Base-by-base conservation (phyloP, 23 tunicate species). In the Styela clava region DNA sequence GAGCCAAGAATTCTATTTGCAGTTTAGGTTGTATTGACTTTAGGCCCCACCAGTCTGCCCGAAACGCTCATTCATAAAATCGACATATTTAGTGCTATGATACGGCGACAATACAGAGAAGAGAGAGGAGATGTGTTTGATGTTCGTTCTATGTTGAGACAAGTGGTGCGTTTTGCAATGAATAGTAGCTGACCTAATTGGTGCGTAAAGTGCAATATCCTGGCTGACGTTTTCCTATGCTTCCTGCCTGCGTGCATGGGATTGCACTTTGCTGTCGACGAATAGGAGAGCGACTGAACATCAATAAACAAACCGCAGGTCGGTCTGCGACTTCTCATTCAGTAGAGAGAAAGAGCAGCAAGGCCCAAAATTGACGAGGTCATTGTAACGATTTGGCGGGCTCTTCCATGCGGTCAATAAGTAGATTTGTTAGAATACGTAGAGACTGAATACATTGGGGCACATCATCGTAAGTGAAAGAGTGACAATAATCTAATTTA, bases 161-260 rank as follows among this genome's bases (percentile, higher is more conserved):
- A n/a, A n/a, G n/a, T n/a, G n/a, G n/a, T n/a, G n/a, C n/a, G n/a
- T n/a, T n/a, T n/a, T n/a, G n/a, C 9, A 44, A 44, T 44, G 56
- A 44, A 44, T 44, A 12, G 56, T 44, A 12, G 56, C 7, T 12
- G 56, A 12, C 56, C 12, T 44, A 44, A 44, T 44, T 44, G 56
- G 56, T 12, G 56, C 12, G 56, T 9, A 27, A 31, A 44, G 65
- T 76, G 69, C 64, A 76, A 76, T 76, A 76, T 76, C 81, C 81
- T 76, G 81, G 22, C 16, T 76, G 62, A 76, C 52, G 81, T 51
- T 27, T 76, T 76, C 81, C 81, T 52, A 18, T 18, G 64, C 65
- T 76, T 76, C 81, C 81, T 76, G 81, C 35, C 5, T 18, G 32
- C 77, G 9, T 44, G 7, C 56, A 44, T 44, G 7, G 56, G 12